Evolutionary conservation across 2,888 invertebrate species (phyloP).

Genomic region (Eurois occulta): DNA sequence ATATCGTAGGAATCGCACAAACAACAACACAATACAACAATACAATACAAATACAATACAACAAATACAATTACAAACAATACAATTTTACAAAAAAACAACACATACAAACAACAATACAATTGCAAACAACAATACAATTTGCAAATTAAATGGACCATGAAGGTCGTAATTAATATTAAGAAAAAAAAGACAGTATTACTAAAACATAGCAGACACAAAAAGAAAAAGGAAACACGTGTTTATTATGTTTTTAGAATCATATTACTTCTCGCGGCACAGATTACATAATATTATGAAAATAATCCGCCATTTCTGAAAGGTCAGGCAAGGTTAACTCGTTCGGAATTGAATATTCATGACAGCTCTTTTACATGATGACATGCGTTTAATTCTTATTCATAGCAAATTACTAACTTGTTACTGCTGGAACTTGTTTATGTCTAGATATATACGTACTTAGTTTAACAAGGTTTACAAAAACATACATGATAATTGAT

Average conservation of each 20-base stretch:
- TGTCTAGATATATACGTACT: neutral
- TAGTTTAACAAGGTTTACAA: neutral
- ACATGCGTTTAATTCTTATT: constrained; percentile 25
- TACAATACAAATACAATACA: no score
- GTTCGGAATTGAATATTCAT: constrained; percentile 47
- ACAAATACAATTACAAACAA: no score
- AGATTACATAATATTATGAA: constrained; percentile 26
- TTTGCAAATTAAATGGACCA: constrained; percentile 28
- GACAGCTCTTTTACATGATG: constrained; percentile 21
- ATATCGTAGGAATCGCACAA: neutral
- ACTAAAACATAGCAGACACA: neutral
- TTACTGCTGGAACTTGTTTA: constrained; percentile 5
- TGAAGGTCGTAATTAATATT: constrained; percentile 10
- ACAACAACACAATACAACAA: neutral
- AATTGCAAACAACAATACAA: neutral
- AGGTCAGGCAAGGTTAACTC: constrained; percentile 33
- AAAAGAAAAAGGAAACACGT: neutral
- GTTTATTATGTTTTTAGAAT: neutral
- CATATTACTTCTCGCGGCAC: neutral
- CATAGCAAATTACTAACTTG: constrained; percentile 25
- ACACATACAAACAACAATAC: neutral
- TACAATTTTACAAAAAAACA: no score
- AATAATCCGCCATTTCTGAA: constrained; percentile 32
- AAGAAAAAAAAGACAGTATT: neutral
- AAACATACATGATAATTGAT: neutral